These are phyloP conservation scores for Sorex araneus DNA, from an alignment of 2,113 vertebrate genomes.

Conservation along the genomic window DNA sequence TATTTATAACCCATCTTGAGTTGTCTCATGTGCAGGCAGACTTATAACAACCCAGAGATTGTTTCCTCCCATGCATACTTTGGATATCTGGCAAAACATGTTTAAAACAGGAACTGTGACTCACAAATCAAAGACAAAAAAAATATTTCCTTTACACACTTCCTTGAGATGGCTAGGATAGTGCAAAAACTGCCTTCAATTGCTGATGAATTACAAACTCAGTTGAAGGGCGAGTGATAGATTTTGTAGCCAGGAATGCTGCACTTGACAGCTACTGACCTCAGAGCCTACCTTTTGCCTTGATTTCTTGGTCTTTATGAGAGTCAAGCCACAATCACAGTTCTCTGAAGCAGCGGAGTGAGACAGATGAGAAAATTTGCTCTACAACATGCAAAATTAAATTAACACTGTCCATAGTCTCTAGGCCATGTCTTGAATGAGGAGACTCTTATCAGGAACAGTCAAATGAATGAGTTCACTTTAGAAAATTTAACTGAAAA, in stretches of 20 bases:
- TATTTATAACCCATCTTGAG: slow-evolving; percentile 68
- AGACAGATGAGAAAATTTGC: not conserved
- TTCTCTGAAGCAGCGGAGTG: not conserved
- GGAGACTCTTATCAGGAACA: not conserved
- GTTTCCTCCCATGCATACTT: rapidly evolving
- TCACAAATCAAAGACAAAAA: slow-evolving; percentile 64
- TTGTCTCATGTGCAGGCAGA: slow-evolving; percentile 38
- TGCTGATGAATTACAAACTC: not conserved
- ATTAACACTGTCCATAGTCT: not conserved
- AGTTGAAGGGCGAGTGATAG: not conserved
- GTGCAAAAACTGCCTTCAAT: not conserved
- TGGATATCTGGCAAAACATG: slow-evolving; percentile 57
- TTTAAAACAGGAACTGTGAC: slow-evolving; percentile 53
- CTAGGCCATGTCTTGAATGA: not conserved
- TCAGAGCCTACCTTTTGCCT: not conserved
- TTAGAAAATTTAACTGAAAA: slow-evolving; percentile 24
- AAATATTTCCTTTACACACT: not conserved
- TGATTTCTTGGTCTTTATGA: slow-evolving; percentile 26
- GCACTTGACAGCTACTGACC: not conserved
- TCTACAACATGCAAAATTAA: not conserved
- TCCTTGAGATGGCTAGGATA: slow-evolving; percentile 1
- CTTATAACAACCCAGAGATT: slow-evolving; percentile 39
- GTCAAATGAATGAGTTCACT: not conserved
- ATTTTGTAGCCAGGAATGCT: not conserved
- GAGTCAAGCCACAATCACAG: not conserved